These are phyloP conservation scores for Anser cygnoides DNA, from an alignment of 2,113 vertebrate genomes.

Conservation along the genomic window DNA sequence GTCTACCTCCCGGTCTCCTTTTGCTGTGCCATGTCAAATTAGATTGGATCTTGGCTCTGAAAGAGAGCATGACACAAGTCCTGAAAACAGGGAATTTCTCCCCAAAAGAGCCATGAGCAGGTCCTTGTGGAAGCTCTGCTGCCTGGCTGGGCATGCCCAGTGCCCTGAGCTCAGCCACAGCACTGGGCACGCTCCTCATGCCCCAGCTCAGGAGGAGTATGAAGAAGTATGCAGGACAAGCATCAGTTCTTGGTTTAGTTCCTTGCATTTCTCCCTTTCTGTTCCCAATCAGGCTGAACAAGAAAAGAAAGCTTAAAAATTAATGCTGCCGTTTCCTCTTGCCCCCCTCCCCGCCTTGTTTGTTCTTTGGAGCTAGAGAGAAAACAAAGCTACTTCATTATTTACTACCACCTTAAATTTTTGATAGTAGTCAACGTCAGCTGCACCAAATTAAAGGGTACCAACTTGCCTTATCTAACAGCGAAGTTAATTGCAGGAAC, in stretches of 20 bases:
- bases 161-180: not conserved
- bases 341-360: not conserved
- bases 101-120: not conserved
- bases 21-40: not conserved
- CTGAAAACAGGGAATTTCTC: not conserved
- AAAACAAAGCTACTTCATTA: not conserved
- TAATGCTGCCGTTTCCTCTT: not conserved
- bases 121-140: not conserved
- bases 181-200: not conserved
- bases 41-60: not conserved
- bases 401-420: not conserved
- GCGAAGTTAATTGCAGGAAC: not conserved
- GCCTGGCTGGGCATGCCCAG: not conserved
- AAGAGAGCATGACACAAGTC: accelerated
- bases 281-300: not conserved
- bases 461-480: not conserved
- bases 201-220: not conserved
- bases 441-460: not conserved
- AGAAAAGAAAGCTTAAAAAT: constrained; percentile 7
- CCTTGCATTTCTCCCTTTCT: not conserved
- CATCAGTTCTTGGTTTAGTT: not conserved
- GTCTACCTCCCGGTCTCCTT: not conserved
- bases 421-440: not conserved
- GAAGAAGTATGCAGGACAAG: not conserved
- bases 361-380: not conserved